Evolutionary conservation across 2,113 vertebrate species (phyloP).

Genomic region (Ammodytes marinus): DNA sequence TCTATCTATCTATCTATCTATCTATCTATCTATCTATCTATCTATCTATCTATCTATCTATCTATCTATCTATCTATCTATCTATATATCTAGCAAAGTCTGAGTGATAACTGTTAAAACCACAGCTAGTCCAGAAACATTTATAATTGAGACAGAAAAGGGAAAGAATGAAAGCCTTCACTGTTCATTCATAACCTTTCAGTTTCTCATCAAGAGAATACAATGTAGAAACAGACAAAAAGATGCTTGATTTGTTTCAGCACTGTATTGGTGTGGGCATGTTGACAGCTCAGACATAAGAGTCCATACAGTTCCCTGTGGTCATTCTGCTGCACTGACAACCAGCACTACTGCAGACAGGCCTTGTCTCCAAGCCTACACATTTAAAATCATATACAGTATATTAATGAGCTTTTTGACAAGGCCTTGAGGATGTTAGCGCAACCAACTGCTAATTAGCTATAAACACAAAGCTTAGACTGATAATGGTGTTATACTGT

Average conservation of each 20-base stretch:
- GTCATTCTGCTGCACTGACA: neutral
- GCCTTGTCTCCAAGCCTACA: neutral
- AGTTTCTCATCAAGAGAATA: neutral
- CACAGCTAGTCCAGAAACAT: neutral
- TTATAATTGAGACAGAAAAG: neutral
- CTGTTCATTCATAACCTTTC: neutral
- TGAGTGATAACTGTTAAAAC: conserved; percentile 8
- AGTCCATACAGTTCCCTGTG: neutral
- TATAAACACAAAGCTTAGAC: no score
- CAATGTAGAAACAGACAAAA: neutral
- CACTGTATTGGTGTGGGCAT: no score
- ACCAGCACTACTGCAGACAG: neutral
- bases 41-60: conserved; percentile 33
- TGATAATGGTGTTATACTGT: no score
- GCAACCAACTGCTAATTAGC: no score
- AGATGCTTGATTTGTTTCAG: neutral
- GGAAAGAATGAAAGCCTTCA: neutral
- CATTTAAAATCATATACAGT: neutral
- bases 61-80: conserved; percentile 33
- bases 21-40: conserved; percentile 33
- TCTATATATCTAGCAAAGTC: conserved; percentile 35
- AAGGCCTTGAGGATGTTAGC: no score
- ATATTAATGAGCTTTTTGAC: no score
- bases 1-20: conserved; percentile 33
- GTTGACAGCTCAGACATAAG: neutral